Evolutionary conservation across 2,888 invertebrate genomes (phyloP).

Genomic region (Myopa tessellatipennis): DNA sequence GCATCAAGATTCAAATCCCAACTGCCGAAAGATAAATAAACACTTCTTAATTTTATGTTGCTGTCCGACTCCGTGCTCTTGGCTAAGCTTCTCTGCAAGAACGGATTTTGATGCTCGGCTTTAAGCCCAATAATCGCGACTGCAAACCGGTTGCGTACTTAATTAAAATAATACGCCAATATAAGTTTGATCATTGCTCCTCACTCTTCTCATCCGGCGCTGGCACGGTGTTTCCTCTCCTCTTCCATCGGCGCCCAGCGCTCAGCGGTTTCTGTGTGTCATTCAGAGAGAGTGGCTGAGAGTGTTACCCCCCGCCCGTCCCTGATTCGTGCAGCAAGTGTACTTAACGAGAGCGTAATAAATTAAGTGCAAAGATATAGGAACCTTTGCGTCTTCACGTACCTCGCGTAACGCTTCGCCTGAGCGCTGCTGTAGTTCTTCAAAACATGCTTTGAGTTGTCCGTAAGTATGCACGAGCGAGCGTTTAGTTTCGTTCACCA

Average conservation of each 20-base stretch:
- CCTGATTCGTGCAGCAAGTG: too few relatives aligned
- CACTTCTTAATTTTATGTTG: constrained; percentile 30
- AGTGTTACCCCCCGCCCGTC: too few relatives aligned
- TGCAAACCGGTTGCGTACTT: constrained; percentile 60
- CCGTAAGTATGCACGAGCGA: too few relatives aligned
- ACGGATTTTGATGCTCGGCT: constrained; percentile 21
- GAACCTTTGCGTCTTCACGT: too few relatives aligned
- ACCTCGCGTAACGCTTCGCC: too few relatives aligned
- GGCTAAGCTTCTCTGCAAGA: constrained; percentile 15
- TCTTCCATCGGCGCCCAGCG: background rate
- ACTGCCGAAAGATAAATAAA: constrained; percentile 32
- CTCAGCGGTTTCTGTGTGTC: constrained; percentile 1
- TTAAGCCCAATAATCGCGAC: constrained; percentile 13
- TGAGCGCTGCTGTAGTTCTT: too few relatives aligned
- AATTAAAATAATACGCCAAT: constrained; percentile 65
- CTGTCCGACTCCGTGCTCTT: background rate
- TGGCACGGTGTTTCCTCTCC: background rate
- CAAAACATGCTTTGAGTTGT: too few relatives aligned
- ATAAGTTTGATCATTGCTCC: constrained; percentile 55
- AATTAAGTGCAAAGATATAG: too few relatives aligned
- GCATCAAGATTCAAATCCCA: constrained; percentile 31
- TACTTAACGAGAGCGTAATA: too few relatives aligned
- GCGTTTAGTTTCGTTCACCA: too few relatives aligned
- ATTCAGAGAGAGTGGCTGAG: constrained; percentile 5
- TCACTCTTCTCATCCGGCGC: background rate